Base-by-base conservation (phyloP, 2,797 vertebrate genomes). In the Natrix natrix region DNA sequence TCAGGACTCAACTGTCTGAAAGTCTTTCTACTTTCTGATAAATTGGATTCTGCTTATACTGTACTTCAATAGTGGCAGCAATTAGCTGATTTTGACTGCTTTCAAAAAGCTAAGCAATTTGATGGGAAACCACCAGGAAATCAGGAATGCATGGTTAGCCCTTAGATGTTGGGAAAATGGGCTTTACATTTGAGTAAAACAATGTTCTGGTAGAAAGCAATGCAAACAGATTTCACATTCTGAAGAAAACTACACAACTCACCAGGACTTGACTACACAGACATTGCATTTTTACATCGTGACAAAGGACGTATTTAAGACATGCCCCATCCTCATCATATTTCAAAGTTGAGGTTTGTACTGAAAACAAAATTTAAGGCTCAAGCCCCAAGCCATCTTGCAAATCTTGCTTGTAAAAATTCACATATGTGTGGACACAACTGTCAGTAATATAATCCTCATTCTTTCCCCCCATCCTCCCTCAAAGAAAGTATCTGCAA, bases 381-480 rank as follows among this genome's bases (percentile, higher is more conserved):
- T 66, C 24, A 74, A 88, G 37, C 20, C 3, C 11, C 11, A 54
- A 60, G 10, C 86, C 6, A 6, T 16, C 8, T 59, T 28, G 3
- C n/a, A 63, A 55, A 89, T 63, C 48, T 32, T 63, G 14, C 52
- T 24, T 86, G 43, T 37, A 54, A 78, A 52, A 60, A 57, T 48
- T 5, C 13, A 74, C 12, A 8, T 28, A 10, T 32, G 5, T 59
- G 17, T n/a, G 24, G 59, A 37, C 26, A 55, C 8, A 88, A 12
- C 10, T 52, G 8, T 22, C 90, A 74, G 43, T 8, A 89, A 92
- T 43, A 83, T 92, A 94, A 56, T 63, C 93, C 13, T 94, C 94
- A 90, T 94, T 90, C 87, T 26, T 91, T 52, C 13, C 91, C 93
- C 90, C 57, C 13, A 90, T 24, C 37, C 52, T 89, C 86, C 94